A percentile compares a stretch with the other conserved stretches of the same genome.
Evolutionary conservation across 2,888 invertebrate genomes (phyloP).

Genomic region (Sialis lutaria): DNA sequence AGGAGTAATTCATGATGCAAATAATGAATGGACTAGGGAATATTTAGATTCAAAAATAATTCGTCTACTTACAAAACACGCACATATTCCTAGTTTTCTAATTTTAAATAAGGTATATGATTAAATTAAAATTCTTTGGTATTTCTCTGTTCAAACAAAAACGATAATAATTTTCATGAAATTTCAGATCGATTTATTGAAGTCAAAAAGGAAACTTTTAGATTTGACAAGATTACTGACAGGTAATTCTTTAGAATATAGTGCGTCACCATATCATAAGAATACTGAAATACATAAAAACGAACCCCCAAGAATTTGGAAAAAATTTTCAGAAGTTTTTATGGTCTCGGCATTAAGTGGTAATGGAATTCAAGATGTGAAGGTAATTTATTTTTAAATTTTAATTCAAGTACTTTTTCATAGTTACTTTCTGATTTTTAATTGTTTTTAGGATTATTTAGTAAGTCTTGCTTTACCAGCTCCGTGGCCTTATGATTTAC

Average conservation of each 20-base stretch:
- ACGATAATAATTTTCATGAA: not conserved
- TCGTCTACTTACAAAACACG: slow-evolving; percentile 43
- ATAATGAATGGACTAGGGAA: slow-evolving; percentile 49
- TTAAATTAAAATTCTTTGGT: not conserved
- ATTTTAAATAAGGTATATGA: slow-evolving; percentile 77
- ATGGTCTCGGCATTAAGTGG: slow-evolving; percentile 76
- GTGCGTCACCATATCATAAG: slow-evolving; percentile 16
- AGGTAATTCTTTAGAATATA: slow-evolving; percentile 24
- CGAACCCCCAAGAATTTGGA: slow-evolving; percentile 34
- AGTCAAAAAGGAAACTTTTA: slow-evolving; percentile 55
- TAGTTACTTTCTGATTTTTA: slow-evolving; percentile 1
- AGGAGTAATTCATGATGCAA: slow-evolving; percentile 74
- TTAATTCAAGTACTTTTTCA: not conserved
- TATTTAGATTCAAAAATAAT: slow-evolving; percentile 51
- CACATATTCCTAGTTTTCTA: slow-evolving; percentile 47
- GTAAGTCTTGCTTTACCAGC: slow-evolving; percentile 44
- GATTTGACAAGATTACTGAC: slow-evolving; percentile 52
- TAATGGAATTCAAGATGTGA: slow-evolving; percentile 21
- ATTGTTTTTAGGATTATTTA: slow-evolving; percentile 45
- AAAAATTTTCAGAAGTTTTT: slow-evolving; percentile 75
- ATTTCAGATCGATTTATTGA: slow-evolving; percentile 47
- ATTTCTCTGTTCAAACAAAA: not conserved
- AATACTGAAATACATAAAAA: slow-evolving; percentile 9
- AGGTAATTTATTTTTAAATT: slow-evolving; percentile 5
- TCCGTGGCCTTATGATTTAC: slow-evolving; percentile 47